These are phyloP conservation scores for Holotrichia oblita DNA, from an alignment of 1,140 invertebrate genomes.

Conservation along the genomic window DNA sequence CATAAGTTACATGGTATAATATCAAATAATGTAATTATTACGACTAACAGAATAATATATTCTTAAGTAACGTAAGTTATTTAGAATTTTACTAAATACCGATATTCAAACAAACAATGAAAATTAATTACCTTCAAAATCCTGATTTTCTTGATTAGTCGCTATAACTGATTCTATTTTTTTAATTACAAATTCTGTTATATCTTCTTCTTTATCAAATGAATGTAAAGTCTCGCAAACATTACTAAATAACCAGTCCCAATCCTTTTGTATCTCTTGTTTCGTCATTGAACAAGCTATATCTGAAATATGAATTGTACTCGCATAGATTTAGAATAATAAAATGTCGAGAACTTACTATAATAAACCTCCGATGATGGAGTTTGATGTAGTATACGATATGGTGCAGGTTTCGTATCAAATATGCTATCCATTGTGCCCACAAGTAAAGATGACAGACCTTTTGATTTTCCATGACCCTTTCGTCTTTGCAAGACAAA, in stretches of 20 bases:
- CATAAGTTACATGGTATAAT: too few species aligned
- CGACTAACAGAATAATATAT: too few species aligned
- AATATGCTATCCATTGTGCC: constrained; percentile 96
- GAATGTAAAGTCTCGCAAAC: constrained; percentile 85
- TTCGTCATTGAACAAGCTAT: constrained; percentile 86
- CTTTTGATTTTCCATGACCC: constrained; percentile 88
- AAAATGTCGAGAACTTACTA: constrained; percentile 67
- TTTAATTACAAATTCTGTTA: constrained; percentile 94
- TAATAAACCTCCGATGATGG: constrained; percentile 92
- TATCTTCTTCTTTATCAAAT: constrained; percentile 94
- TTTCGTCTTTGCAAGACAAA: constrained; percentile 95
- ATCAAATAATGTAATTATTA: too few species aligned
- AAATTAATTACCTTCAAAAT: constrained; percentile 54
- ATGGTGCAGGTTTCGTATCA: constrained; percentile 94
- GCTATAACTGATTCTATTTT: constrained; percentile 95
- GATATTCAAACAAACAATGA: too few species aligned
- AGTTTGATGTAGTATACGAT: constrained; percentile 94
- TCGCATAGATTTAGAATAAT: constrained; percentile 7
- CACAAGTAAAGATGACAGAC: constrained; percentile 91
- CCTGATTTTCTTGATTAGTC: constrained; percentile 64
- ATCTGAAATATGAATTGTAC: constrained; percentile 67
- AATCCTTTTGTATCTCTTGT: constrained; percentile 89
- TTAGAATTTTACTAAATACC: too few species aligned
- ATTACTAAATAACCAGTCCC: constrained; percentile 94
- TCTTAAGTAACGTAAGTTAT: too few species aligned